Conservation (phyloP, 2,113 vertebrate genomes). For the Rhinoderma darwinii region DNA sequence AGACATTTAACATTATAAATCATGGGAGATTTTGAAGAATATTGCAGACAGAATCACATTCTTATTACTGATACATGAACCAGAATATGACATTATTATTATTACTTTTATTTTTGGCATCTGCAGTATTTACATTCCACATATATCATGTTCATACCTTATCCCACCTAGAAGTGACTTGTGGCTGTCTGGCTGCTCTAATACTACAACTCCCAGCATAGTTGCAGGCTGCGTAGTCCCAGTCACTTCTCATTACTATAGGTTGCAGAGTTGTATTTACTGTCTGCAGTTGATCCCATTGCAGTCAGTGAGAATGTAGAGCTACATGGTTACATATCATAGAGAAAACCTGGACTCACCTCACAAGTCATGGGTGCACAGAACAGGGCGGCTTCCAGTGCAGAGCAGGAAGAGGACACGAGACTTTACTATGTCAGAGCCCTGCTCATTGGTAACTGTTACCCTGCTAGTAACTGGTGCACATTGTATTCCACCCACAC, state of each 20-base stretch:
- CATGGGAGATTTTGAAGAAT: too few relatives aligned
- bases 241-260: background rate
- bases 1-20: too few relatives aligned
- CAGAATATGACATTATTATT: too few relatives aligned
- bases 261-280: background rate
- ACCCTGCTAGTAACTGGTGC: background rate
- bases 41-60: too few relatives aligned
- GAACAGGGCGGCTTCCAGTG: too few relatives aligned
- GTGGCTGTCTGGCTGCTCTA: background rate
- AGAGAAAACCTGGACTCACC: background rate
- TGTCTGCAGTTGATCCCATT: background rate
- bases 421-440: background rate
- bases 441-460: conserved; percentile 23
- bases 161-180: background rate
- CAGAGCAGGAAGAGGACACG: background rate
- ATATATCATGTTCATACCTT: too few relatives aligned
- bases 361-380: conserved; percentile 47
- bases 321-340: background rate
- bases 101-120: too few relatives aligned
- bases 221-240: too few relatives aligned
- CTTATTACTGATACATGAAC: too few relatives aligned
- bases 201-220: background rate
- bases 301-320: background rate
- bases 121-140: too few relatives aligned
- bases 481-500: background rate